Evolutionary conservation across 2,113 vertebrate species (phyloP).

Genomic region (Gopherus flavomarginatus): DNA sequence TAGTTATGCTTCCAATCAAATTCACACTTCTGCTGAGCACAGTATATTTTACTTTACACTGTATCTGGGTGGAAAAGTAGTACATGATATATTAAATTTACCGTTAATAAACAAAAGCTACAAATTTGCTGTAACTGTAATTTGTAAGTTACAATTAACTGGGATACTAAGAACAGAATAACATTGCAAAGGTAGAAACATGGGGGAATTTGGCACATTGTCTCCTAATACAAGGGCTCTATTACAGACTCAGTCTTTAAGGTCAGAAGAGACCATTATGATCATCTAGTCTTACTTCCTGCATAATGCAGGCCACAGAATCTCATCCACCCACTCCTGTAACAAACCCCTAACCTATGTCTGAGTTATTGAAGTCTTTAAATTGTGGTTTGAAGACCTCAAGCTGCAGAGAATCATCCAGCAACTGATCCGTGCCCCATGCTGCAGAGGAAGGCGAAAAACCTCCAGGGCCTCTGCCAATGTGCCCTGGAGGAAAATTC

Average conservation of each 20-base stretch:
- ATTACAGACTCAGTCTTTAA: background rate
- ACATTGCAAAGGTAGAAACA: background rate
- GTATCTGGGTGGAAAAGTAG: background rate
- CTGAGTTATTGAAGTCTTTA: too few relatives aligned
- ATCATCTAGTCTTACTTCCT: too few relatives aligned
- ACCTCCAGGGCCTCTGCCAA: too few relatives aligned
- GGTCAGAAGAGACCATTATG: too few relatives aligned
- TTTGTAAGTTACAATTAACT: fast-evolving
- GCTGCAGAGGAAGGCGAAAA: too few relatives aligned
- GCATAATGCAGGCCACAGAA: too few relatives aligned
- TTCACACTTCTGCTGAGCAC: background rate
- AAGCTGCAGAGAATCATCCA: too few relatives aligned
- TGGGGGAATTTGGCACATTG: background rate
- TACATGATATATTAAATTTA: background rate
- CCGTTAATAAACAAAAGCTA: background rate
- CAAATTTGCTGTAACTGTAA: background rate
- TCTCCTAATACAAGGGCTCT: background rate
- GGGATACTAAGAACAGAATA: background rate
- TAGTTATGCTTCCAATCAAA: background rate
- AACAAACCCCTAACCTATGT: too few relatives aligned
- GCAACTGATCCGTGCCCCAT: too few relatives aligned
- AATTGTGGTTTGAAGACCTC: too few relatives aligned
- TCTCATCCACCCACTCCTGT: too few relatives aligned
- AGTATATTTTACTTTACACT: background rate
- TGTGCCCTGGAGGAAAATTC: too few relatives aligned